Base-by-base conservation (phyloP, 2,797 vertebrate genomes). In the Acipenser ruthenus region DNA sequence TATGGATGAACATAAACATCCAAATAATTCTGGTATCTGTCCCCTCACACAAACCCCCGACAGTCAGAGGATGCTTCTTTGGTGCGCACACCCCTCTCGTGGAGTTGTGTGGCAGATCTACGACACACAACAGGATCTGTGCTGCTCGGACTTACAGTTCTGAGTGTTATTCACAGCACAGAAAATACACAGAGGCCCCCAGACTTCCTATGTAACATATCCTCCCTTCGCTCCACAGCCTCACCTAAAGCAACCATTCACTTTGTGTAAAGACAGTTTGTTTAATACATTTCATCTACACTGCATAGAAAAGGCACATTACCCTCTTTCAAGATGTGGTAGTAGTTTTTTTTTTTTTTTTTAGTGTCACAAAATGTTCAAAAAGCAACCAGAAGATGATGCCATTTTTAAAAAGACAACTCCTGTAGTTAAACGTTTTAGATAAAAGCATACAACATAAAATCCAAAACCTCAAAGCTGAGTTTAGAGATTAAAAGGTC, bases 131-230 rank as follows among this genome's bases (percentile, higher is more conserved):
- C 23, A 37, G 23, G 23, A 37, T 84, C 79, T 82, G 81, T 84
- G 84, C 81, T 79, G 78, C 18, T n/a, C 51, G 12, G 79, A 75
- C 76, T 76, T 37, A 37, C 23, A 63, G 69, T 74, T 73, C 73
- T 47, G 52, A 13, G 64, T 47, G 37, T 37, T 55, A 48, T 18
- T 37, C 23, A 37, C 23, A 23, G 23, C 23, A 37, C 23, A 37
- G 23, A 37, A 81, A 84, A 77, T 73, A 72, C 77, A 82, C 68
- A 80, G 55, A 11, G 74, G 69, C 52, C 15, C 69, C 75, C 66
- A 68, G 72, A 76, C 78, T 72, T 86, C 84, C 82, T 82, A 85
- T 87, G 86, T 85, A 84, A 87, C 84, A 84, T 72, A 75, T 79
- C 81, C 79, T 86, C 83, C 82, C 84, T 82, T 84, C 82, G 77